Base-by-base conservation (phyloP, 1,140 invertebrate genomes). In the Andrena cerasifolii region DNA sequence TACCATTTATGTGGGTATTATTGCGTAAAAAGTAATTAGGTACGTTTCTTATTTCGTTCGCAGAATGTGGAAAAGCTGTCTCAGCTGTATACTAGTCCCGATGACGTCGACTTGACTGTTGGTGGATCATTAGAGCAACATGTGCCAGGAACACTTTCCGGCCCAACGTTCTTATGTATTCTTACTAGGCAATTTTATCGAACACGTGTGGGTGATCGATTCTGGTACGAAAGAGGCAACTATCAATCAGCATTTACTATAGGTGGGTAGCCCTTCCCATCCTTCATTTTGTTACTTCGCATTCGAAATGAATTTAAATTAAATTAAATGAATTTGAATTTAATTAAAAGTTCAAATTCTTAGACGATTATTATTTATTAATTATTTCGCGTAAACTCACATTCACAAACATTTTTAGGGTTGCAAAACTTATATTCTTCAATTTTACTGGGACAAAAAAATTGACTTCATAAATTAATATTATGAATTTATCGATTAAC, bases 121-220 rank as follows among this genome's bases (percentile, higher is more conserved):
- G 97, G 96, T 18, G 97, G 96, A 10, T 95, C 97, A 1, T 90
- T 98, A 21, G 98, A 99, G 91, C 88, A 86, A 0, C 95, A 96
- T 68, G 94, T 98, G 0, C 93, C 95, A 1, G 97, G 96, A 1
- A 95, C 97, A 0, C 91, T 98, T 14, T 93, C 96, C 4, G 98
- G 98, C 0, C 98, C 98, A 3, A 99, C 98, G 0, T 99, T 98
- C 93, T 94, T 97, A 1, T 99, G 98, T 85, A 97, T 99, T 66
- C 92, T 99, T 2, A 95, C 95, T 0, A 96, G 96, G 87, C 98
- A 99, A 91, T 99, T 99, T 90, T 97, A 96, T 85, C 93, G 96
- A 74, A 96, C 97, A 0, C 94, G 97, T 87, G 95, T 95, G 10
- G 97, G 96, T 8, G 97, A 99, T 90, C 93, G 97, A 73, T 96